Evolutionary conservation across 2,888 invertebrate species (phyloP), one percentile per base, ranked within the genome.

Genomic region (Eupithecia subfuscata): DNA sequence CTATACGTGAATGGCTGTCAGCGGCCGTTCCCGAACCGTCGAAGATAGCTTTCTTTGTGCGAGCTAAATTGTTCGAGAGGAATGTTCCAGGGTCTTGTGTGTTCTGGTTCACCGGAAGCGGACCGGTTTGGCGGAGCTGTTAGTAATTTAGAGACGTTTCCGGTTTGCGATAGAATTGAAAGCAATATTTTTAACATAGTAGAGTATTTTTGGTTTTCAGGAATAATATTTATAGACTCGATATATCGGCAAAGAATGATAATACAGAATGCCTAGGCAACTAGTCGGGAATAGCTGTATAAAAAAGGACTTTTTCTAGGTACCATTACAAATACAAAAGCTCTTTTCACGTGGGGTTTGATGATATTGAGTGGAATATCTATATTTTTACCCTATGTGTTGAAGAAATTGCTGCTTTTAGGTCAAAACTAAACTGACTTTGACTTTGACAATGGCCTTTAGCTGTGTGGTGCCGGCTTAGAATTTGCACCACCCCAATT

Each of bases 1-100:
- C n/a, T 67, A 11, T 22, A 7, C 22, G 43, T 68, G 14, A 22
- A 22, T 22, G 22, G 43, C 68, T 43, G 68, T 22, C 68, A 45
- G 22, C n/a, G 43, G 68, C 25, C 40, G 65, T 67, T 67, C 0
- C 22, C 65, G 65, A 67, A 67, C 37, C 65, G 65, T 40, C 68
- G 68, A 52, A 75, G 78, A 78, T 78, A 75, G 78, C 75, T 74
- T 78, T 76, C 78, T 78, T 78, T 78, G 78, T 78, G 43, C 74
- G 72, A 25, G 72, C 70, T 34, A 73, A 75, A 71, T 77, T 75
- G 75, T 77, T 77, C 75, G 73, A 74, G 73, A 77, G 73, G 67
- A 48, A 75, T 64, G 70, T 70, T 75, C 71, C 34, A 69, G 69
- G 70, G 70, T 73, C 71, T 69, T 71, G 73, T 75, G 71, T 75